Evolutionary conservation across 2,113 vertebrate species (phyloP).

Genomic region (Xyliphius kryptos): DNA sequence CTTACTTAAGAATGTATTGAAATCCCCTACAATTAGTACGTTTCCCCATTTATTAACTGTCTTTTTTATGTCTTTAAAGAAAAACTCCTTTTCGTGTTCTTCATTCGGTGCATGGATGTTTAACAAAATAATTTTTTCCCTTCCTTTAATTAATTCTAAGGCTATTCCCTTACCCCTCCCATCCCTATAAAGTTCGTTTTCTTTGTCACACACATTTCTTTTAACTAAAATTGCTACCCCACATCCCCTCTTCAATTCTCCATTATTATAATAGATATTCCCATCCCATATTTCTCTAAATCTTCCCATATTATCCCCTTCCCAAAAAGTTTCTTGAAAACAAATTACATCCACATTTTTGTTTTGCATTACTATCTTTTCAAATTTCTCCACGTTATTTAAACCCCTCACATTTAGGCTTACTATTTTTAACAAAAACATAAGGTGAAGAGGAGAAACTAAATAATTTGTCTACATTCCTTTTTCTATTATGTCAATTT

Average conservation of each 20-base stretch:
- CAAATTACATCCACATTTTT: background rate
- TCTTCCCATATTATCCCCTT: background rate
- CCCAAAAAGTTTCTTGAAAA: conserved; percentile 9
- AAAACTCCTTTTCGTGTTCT: no score
- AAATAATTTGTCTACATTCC: no score
- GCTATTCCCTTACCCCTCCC: background rate
- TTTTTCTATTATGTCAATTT: no score
- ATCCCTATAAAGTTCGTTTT: background rate
- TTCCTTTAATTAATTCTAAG: background rate
- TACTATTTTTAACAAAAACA: background rate
- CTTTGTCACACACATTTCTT: background rate
- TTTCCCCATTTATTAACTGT: background rate
- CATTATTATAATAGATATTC: background rate
- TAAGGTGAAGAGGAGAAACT: no score
- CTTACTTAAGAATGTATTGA: background rate
- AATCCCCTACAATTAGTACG: background rate
- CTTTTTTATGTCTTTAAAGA: background rate
- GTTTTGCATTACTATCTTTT: background rate
- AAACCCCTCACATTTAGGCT: background rate
- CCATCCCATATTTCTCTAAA: background rate
- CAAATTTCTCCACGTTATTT: background rate
- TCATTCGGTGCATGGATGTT: background rate
- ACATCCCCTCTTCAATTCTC: background rate
- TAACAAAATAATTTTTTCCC: background rate
- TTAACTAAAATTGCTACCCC: conserved; percentile 5